Percentiles rank a stretch among this genome's conserved stretches.
phyloP scores from a whole-genome alignment of 2,113 vertebrate species.

The Antennarius striatus region DNA sequence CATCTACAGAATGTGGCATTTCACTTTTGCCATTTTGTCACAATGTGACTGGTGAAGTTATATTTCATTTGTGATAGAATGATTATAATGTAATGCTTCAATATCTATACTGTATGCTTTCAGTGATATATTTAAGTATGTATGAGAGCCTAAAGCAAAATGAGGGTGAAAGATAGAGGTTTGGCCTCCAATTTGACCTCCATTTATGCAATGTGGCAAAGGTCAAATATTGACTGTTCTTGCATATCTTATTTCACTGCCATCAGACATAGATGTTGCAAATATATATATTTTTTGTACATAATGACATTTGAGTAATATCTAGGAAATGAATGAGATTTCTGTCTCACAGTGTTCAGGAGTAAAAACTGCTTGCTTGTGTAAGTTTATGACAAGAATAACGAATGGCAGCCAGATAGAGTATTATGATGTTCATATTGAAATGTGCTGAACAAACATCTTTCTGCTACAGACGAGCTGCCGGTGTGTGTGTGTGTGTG shows the following conservation, averaged over 20 bases:
- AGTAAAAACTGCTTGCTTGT: constrained; percentile 66
- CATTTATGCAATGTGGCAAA: constrained; percentile 52
- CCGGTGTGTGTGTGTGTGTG: constrained; percentile 21
- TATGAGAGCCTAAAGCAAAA: constrained; percentile 52
- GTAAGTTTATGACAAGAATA: constrained; percentile 68
- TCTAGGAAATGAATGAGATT: constrained; percentile 34
- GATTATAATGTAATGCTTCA: constrained; percentile 19
- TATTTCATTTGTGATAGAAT: not conserved
- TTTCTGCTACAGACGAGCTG: constrained; percentile 56
- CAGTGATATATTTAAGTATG: constrained; percentile 25
- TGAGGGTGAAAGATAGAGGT: constrained; percentile 38
- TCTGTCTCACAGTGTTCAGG: constrained; percentile 40
- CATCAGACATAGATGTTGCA: constrained; percentile 54
- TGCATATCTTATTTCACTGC: constrained; percentile 33
- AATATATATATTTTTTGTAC: constrained; percentile 6
- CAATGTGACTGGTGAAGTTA: not conserved
- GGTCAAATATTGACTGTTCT: constrained; percentile 62
- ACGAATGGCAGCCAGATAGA: constrained; percentile 66
- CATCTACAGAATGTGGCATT: not conserved
- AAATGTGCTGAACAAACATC: constrained; percentile 74
- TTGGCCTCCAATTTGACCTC: constrained; percentile 59
- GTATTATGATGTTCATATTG: constrained; percentile 69
- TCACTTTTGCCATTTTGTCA: not conserved
- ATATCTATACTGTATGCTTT: constrained; percentile 7
- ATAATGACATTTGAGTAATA: constrained; percentile 50